Evolutionary conservation across 1,140 invertebrate species (phyloP).

Genomic region (Himalopsyche phryganea): DNA sequence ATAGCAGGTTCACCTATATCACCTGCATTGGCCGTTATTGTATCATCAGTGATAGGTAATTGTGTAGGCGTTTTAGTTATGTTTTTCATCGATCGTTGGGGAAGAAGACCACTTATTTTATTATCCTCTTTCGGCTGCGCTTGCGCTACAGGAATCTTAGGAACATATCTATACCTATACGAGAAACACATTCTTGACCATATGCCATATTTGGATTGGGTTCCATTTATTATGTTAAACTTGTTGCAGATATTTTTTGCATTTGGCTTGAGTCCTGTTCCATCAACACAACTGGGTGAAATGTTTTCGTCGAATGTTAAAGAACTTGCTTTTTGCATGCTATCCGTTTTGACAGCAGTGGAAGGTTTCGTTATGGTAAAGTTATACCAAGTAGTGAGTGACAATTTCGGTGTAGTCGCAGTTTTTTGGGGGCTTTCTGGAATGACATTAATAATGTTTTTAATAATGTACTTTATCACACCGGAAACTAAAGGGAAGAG

Average conservation of each 20-base stretch:
- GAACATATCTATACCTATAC: constrained; percentile 28
- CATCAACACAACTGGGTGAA: constrained; percentile 31
- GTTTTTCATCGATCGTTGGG: constrained; percentile 31
- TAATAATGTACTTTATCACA: constrained; percentile 14
- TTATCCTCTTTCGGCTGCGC: constrained; percentile 27
- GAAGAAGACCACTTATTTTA: constrained; percentile 27
- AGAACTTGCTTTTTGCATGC: constrained; percentile 26
- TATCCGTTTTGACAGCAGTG: constrained; percentile 23
- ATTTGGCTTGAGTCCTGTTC: constrained; percentile 27
- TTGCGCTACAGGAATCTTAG: constrained; percentile 16
- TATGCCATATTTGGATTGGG: constrained; percentile 22
- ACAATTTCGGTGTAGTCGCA: constrained; percentile 17
- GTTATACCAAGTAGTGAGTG: constrained; percentile 27
- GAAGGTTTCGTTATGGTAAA: constrained; percentile 31
- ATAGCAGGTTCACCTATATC: constrained; percentile 10
- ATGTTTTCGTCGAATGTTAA: constrained; percentile 30
- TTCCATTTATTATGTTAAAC: constrained; percentile 20
- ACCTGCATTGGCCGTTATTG: constrained; percentile 25
- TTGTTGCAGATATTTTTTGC: constrained; percentile 30
- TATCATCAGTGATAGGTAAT: constrained; percentile 25
- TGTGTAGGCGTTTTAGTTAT: constrained; percentile 18
- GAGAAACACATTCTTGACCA: constrained; percentile 9
- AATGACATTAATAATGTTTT: constrained; percentile 20
- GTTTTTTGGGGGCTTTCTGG: constrained; percentile 29
- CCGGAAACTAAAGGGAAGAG: constrained; percentile 32